Evolutionary conservation across 30 jellyfish, hydroid and myxozoan genomes (phyloP).

Genomic region (Aurelia sp.): DNA sequence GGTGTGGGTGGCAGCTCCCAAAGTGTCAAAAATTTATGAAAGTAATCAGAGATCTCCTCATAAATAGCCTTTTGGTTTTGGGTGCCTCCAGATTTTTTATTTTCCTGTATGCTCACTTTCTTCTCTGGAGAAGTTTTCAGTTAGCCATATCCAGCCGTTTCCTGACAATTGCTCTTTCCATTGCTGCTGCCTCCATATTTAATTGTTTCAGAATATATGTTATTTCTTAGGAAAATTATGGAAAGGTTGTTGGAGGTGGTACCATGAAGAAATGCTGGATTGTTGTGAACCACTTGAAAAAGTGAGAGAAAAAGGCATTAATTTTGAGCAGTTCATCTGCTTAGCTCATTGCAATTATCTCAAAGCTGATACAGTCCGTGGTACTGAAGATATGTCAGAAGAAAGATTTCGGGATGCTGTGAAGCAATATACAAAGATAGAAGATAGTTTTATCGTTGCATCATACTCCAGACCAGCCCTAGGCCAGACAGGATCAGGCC

Average conservation of each 20-base stretch:
- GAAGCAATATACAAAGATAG: constrained; percentile 39
- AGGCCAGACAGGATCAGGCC: constrained; percentile 90
- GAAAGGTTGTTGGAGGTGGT: constrained; percentile 95
- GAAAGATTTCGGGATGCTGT: constrained; percentile 68
- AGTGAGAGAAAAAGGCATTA: constrained; percentile 79
- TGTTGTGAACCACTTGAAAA: constrained; percentile 83
- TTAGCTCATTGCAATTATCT: constrained; percentile 78
- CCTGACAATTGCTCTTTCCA: too few relatives aligned
- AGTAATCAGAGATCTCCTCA: too few relatives aligned
- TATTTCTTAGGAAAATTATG: constrained; percentile 59
- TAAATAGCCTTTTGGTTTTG: too few relatives aligned
- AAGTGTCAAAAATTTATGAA: too few relatives aligned
- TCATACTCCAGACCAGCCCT: constrained; percentile 77
- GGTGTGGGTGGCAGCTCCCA: too few relatives aligned
- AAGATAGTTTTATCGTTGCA: constrained; percentile 48
- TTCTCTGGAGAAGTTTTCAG: too few relatives aligned
- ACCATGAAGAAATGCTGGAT: constrained; percentile 90
- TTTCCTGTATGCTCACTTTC: too few relatives aligned
- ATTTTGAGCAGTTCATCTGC: constrained; percentile 83
- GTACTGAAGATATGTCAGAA: constrained; percentile 37
- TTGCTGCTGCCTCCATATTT: too few relatives aligned
- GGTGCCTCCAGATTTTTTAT: too few relatives aligned
- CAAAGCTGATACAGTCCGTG: constrained; percentile 63
- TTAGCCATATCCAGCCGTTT: too few relatives aligned
- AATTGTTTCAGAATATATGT: neutral